Conservation (phyloP, 1,140 invertebrate genomes). For the Heliconius congener region DNA sequence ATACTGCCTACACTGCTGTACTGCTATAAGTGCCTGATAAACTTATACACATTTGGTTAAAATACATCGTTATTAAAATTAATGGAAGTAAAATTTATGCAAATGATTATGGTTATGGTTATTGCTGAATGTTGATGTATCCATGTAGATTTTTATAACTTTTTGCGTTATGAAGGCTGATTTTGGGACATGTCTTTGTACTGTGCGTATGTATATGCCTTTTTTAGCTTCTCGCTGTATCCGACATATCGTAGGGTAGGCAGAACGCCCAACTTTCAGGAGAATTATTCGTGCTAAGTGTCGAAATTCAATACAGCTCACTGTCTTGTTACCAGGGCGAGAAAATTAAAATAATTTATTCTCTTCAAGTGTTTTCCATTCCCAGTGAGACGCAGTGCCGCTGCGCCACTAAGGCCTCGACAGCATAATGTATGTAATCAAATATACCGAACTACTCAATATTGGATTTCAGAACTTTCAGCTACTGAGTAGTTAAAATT, state of each 20-base stretch:
- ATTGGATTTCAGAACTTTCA: constrained; percentile 3
- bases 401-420: no score
- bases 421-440: not conserved
- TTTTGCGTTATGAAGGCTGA: not conserved
- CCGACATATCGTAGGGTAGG: no score
- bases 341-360: no score
- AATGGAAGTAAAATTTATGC: not conserved
- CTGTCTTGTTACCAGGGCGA: not conserved
- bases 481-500: not conserved
- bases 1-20: not conserved
- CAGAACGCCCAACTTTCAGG: no score
- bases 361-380: no score
- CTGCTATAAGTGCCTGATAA: not conserved
- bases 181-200: no score
- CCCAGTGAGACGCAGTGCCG: no score
- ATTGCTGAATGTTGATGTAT: not conserved
- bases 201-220: no score
- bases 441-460: not conserved
- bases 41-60: not conserved
- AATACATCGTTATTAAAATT: not conserved
- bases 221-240: no score
- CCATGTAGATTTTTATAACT: not conserved
- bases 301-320: not conserved
- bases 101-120: constrained; percentile 1
- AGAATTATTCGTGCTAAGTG: no score